Evolutionary conservation across 2,113 vertebrate genomes (phyloP).

Genomic region (Charina bottae): DNA sequence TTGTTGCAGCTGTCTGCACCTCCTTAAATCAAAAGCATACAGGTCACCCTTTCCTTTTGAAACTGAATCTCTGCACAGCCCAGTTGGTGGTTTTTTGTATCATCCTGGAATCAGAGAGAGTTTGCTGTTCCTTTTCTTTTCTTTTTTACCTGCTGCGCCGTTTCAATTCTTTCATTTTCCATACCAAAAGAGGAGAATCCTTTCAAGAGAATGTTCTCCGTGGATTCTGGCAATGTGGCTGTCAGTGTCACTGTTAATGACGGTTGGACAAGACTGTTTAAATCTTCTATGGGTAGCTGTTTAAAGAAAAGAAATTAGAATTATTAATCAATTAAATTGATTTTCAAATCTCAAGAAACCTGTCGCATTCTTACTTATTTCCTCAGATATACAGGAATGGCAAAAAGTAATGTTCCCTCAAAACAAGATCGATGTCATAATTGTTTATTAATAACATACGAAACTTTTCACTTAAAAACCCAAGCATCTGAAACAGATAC

Average conservation of each 20-base stretch:
- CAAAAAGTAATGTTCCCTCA: neutral
- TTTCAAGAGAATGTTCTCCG: constrained; percentile 87
- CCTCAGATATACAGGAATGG: neutral
- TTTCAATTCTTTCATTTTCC: constrained; percentile 90
- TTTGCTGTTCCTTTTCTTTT: neutral
- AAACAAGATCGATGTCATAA: neutral
- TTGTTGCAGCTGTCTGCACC: neutral
- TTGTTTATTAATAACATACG: neutral
- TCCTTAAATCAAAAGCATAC: neutral
- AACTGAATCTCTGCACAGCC: neutral
- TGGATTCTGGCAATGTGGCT: constrained; percentile 85
- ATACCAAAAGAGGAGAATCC: constrained; percentile 87
- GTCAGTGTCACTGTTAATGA: constrained; percentile 77
- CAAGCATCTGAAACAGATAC: too few relatives aligned
- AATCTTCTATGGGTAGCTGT: constrained; percentile 94
- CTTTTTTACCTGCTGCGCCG: constrained; percentile 90
- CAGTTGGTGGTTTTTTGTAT: neutral
- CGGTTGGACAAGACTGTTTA: constrained; percentile 87
- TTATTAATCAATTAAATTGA: constrained; percentile 26
- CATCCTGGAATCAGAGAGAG: neutral
- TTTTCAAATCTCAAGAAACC: constrained; percentile 1
- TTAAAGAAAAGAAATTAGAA: constrained; percentile 13
- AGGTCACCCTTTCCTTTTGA: neutral
- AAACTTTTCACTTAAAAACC: too few relatives aligned
- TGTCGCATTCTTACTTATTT: rapidly evolving